Base-by-base conservation (phyloP, 2,113 vertebrate species). In the Muntiacus muntjak region DNA sequence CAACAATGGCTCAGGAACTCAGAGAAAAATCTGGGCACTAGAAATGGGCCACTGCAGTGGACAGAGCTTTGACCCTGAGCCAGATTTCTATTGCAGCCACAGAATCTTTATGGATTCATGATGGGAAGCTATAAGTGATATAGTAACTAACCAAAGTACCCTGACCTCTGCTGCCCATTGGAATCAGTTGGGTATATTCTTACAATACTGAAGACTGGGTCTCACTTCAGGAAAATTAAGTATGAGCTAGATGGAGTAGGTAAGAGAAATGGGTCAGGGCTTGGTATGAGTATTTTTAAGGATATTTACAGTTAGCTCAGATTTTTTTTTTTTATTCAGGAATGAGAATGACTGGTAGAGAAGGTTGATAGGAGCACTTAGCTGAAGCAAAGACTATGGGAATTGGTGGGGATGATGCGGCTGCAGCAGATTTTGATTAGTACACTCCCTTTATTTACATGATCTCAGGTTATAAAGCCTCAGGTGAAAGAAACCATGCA, bases 321-420 rank as follows among this genome's bases (percentile, higher is more conserved):
- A 40, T 30, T 54, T 92, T n/a, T n/a, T n/a, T 45, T 45, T 45
- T 7, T 45, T 45, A 45, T 36, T 28, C 3, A 43, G 21, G 28
- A n/a, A 50, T 81, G 26, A 87, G 30, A 54, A 62, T 13, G 0
- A 30, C 1, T 81, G 64, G 7, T 9, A 3, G 10, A 55, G n/a
- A n/a, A n/a, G n/a, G 19, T 71, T 15, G 45, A 0, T 86, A 28
- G 26, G 15, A 78, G 11, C 15, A 28, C 1, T 2, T 40, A 5
- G 6, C 14, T 81, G 26, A 78, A 95, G 30, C 25, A 36, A 23
- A 54, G 40, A 11, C 5, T 25, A 1, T 33, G 45, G 45, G 23
- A 86, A 55, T 28, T 15, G 8, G 47, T 11, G 26, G 23, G 12
- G 2, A 3, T 14, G 3, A 43, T 0, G 0, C 33, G 33, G 26